Base-by-base conservation (phyloP, 2,113 vertebrate genomes). In the Lanius ludovicianus region DNA sequence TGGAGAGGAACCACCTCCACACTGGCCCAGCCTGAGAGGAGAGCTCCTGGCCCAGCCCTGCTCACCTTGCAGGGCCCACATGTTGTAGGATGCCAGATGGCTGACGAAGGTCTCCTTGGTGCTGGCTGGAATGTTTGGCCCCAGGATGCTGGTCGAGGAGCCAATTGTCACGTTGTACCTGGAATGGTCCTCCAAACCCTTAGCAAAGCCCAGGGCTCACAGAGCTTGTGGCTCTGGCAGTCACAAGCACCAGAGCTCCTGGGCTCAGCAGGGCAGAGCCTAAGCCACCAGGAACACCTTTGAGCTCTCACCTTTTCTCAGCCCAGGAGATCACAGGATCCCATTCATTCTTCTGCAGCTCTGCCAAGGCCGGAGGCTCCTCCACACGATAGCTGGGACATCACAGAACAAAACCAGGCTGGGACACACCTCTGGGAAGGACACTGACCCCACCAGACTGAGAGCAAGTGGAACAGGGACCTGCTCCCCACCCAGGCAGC, bases 311-410 rank as follows among this genome's bases (percentile, higher is more conserved):
- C 99, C 99, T 99, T 74, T 99, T 97, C 96, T 99, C 98, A 53
- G 98, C 99, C 99, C 99, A 99, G 13, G 98, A 56, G 2, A 99
- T 95, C 65, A 99, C 77, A 1, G 99, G 99, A 87, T 99, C 99
- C 99, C 99, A 99, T 70, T 99, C 99, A 31, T 99, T 99, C 94
- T 96, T 99, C 95, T 99, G 99, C 57, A 99, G 98, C 85, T 99
- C 99, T 62, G 99, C 99, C 97, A 99, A 97, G 50, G 96, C 98
- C 11, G 97, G 76, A 12, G 99, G 99, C 31, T 99, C 99, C 64
- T 99, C 99, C 59, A 99, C 99, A 93, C 99, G 99, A 97, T 99
- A 99, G 98, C 99, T 99, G 91, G 82, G 89, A 96, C 44, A 71
- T 84, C 53, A 73, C 39, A 46, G 92, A 97, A 97, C 62, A 90